phyloP scores from a whole-genome alignment of 1,140 invertebrate genomes.

The Drosophila micromelanica region DNA sequence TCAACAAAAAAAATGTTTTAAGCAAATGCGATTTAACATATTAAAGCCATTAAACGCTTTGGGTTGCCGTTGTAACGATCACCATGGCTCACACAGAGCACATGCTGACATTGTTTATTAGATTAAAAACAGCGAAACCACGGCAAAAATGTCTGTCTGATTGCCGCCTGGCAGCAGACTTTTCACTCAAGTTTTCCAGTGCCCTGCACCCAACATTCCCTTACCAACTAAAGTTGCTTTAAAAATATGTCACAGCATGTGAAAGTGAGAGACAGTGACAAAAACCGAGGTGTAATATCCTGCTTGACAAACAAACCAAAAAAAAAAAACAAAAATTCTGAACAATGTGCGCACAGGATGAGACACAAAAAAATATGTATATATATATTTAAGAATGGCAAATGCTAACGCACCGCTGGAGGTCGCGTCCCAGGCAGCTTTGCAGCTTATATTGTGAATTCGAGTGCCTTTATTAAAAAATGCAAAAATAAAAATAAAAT shows the following conservation, averaged over 20 bases:
- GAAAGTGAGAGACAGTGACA: conserved; percentile 75
- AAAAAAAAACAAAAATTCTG: conserved; percentile 17
- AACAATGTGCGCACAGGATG: conserved; percentile 32
- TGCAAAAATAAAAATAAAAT: neutral
- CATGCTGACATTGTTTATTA: conserved; percentile 75
- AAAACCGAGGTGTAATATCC: conserved; percentile 79
- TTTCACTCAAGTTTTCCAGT: conserved; percentile 44
- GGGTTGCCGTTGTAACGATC: conserved; percentile 7
- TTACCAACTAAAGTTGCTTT: conserved; percentile 37
- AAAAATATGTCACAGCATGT: conserved; percentile 80
- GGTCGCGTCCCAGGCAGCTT: conserved; percentile 24
- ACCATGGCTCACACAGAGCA: conserved; percentile 47
- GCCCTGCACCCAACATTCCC: neutral
- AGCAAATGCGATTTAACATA: conserved; percentile 61
- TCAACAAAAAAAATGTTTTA: conserved; percentile 30
- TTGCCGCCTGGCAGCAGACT: conserved; percentile 44
- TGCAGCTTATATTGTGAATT: conserved; percentile 14
- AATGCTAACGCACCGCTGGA: conserved; percentile 37
- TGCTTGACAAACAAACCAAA: conserved; percentile 56
- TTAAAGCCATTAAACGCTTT: conserved; percentile 67
- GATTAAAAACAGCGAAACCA: conserved; percentile 56
- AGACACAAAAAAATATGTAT: conserved; percentile 8
- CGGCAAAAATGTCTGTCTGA: conserved; percentile 61
- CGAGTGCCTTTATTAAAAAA: conserved; percentile 45
- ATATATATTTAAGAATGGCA: conserved; percentile 26